Conservation (phyloP, 2,113 vertebrate species). For the Anolis sagrei region DNA sequence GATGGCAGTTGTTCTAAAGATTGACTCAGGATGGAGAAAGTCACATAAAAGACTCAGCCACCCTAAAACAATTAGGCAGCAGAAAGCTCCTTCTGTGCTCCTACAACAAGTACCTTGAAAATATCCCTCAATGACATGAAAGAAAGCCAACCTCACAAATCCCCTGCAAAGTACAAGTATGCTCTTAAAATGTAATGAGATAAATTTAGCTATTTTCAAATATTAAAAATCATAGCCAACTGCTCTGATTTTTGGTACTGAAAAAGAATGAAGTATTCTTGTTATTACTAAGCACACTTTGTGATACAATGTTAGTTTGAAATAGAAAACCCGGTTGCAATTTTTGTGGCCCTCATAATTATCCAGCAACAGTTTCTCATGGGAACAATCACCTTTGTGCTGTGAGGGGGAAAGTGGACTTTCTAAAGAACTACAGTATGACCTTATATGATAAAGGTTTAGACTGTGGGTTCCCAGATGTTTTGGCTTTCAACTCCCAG, state of each 20-base stretch:
- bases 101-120: slow-evolving; percentile 10
- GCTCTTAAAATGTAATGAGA: slow-evolving; percentile 3
- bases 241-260: not conserved
- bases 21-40: not conserved
- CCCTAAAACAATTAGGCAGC: slow-evolving; percentile 1
- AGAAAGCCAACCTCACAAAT: not conserved
- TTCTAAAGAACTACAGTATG: too few species aligned
- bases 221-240: not conserved
- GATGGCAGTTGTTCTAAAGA: slow-evolving; percentile 5
- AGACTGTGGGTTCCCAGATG: too few species aligned
- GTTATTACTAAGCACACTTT: not conserved
- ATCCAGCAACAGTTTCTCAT: too few species aligned
- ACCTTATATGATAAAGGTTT: too few species aligned
- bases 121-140: not conserved
- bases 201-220: slow-evolving; percentile 1
- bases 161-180: slow-evolving; percentile 1
- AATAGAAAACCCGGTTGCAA: not conserved
- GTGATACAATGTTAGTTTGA: not conserved
- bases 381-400: too few species aligned
- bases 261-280: not conserved
- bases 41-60: not conserved
- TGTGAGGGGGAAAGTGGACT: too few species aligned
- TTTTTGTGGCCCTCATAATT: too few species aligned
- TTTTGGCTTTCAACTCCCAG: too few species aligned
- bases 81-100: not conserved